A percentile compares a stretch with the other conserved stretches of the same genome.
phyloP scores from a whole-genome alignment of 2,113 vertebrate species.

The Ginglymostoma cirratum region DNA sequence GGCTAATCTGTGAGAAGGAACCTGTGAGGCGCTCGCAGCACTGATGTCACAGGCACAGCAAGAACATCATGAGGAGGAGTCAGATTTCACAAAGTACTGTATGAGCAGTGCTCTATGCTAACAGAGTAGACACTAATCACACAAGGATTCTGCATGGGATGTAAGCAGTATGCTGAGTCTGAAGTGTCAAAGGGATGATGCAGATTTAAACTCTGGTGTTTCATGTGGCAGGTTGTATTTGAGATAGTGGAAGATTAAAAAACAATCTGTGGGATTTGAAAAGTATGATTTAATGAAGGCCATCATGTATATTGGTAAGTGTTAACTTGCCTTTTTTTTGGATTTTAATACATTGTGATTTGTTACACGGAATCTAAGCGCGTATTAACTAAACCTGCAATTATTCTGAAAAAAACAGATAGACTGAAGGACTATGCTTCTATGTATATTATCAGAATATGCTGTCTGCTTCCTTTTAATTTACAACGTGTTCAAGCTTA shows the following conservation, averaged over 20 bases:
- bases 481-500: not conserved
- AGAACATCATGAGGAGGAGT: constrained; percentile 77
- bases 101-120: constrained; percentile 64
- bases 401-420: not conserved
- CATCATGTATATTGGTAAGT: constrained; percentile 98
- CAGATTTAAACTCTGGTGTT: constrained; percentile 31
- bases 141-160: constrained; percentile 52
- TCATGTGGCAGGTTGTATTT: not conserved
- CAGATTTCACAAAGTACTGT: constrained; percentile 67
- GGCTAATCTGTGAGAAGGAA: constrained; percentile 38
- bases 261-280: constrained; percentile 65
- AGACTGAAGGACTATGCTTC: not conserved
- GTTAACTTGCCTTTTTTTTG: constrained; percentile 37
- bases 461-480: not conserved
- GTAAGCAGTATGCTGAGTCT: constrained; percentile 51
- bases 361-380: not conserved
- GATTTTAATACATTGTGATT: constrained; percentile 21
- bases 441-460: not conserved
- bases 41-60: constrained; percentile 70
- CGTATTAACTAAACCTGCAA: not conserved
- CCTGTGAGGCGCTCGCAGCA: constrained; percentile 51
- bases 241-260: constrained; percentile 63
- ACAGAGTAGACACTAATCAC: constrained; percentile 59
- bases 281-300: constrained; percentile 77
- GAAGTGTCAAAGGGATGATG: constrained; percentile 28